A percentile compares a stretch with the other conserved stretches of the same genome.
These are phyloP conservation scores for Cygnus buccinator DNA, from an alignment of 2,113 vertebrate species.

Conservation along the genomic window DNA sequence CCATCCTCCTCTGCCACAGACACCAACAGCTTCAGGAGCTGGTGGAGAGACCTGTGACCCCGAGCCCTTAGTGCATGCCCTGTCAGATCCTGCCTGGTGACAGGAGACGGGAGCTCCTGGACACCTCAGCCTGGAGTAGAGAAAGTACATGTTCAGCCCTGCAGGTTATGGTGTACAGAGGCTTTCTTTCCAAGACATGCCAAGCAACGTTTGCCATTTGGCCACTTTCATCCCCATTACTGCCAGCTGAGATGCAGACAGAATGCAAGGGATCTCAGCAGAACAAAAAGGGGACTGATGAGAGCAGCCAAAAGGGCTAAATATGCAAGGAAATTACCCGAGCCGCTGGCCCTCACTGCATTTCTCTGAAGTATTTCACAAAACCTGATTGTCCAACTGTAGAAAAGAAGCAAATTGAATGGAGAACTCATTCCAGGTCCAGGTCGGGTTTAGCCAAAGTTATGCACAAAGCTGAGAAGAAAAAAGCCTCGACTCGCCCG, in stretches of 20 bases:
- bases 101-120: not conserved
- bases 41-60: not conserved
- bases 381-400: not conserved
- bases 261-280: not conserved
- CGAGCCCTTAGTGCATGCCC: rapidly evolving
- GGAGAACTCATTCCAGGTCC: not conserved
- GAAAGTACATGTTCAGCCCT: not conserved
- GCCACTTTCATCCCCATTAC: not conserved
- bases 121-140: not conserved
- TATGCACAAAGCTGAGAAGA: not conserved
- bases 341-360: rapidly evolving
- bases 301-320: not conserved
- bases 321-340: not conserved
- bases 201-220: not conserved
- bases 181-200: not conserved
- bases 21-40: not conserved
- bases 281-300: not conserved
- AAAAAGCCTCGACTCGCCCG: not conserved
- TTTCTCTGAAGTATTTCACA: not conserved
- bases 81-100: not conserved
- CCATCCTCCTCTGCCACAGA: not conserved
- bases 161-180: not conserved
- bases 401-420: not conserved
- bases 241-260: not conserved
- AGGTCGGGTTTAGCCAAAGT: not conserved